Evolutionary conservation across 37 sponge, comb jelly and placozoan species (phyloP), one percentile per base, ranked within the genome.

Genomic region (Halisarca cf. caerulea): DNA sequence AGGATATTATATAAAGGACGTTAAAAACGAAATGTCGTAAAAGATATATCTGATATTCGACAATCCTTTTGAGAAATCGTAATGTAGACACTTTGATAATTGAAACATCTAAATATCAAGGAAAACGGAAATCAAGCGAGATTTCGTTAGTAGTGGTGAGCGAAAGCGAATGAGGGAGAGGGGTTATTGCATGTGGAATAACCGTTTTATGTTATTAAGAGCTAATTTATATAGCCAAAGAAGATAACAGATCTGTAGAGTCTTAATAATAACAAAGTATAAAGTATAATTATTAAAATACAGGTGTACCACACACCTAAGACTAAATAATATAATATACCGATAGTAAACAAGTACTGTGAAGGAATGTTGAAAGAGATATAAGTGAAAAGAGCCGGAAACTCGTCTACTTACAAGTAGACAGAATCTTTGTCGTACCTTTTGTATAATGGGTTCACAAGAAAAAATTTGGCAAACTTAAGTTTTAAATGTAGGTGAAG

Each of bases 281-380:
- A 21, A 58, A 87, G 85, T 87, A 91, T 83, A 91, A 91, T 84
- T 79, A 87, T 91, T 91, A 66, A 86, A 91, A 90, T 87, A 84
- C 23, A 72, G 91, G 91, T 91, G 91, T 83, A 53, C 88, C 91
- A 91, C 68, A 84, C 85, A 91, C 87, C 91, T 83, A 87, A 87
- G 25, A 27, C 40, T 84, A 70, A 84, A 75, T 82, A 85, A 64
- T 86, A 80, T 88, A 79, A 58, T 58, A 79, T 83, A 92, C 89
- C 92, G 62, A 92, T 81, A 91, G 92, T 78, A 66, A 73, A 89
- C 30, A 9, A 91, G 92, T 92, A 92, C 89, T 83, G 92, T 88
- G 86, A 92, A 82, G 92, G 92, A 92, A 92, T 78, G 89, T 85
- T 92, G 89, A 92, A 92, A 88, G 89, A 88, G 88, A 85, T 71